Conservation (phyloP, 2,888 invertebrate genomes). For the Imbricaverruca yamaguchii region DNA sequence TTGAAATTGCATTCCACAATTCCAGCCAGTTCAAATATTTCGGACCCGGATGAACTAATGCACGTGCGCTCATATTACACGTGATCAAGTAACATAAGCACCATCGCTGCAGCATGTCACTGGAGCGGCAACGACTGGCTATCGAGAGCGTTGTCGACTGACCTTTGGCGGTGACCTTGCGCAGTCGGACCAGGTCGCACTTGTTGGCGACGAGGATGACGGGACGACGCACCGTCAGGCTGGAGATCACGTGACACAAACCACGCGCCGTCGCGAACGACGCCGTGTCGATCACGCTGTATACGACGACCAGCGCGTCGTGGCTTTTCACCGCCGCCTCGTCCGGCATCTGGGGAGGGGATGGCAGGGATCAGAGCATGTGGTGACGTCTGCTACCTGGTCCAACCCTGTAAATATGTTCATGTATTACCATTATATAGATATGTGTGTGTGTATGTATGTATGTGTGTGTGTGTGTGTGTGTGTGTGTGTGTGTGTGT, state of each 20-base stretch:
- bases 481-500: no score
- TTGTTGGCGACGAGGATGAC: conserved; percentile 42
- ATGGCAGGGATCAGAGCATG: neutral
- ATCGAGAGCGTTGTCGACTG: neutral
- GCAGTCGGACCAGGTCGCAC: conserved; percentile 64
- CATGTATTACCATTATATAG: no score
- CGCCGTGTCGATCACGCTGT: conserved; percentile 82
- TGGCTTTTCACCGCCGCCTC: neutral
- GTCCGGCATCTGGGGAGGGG: neutral
- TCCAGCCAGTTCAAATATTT: no score
- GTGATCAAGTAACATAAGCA: no score
- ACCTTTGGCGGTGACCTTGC: conserved; percentile 47
- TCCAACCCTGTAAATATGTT: no score
- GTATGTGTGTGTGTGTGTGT: no score
- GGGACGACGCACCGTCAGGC: neutral
- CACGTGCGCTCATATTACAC: no score
- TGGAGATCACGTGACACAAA: neutral
- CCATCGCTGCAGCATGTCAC: no score
- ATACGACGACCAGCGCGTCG: conserved; percentile 80
- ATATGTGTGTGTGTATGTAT: no score
- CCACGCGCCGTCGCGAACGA: conserved; percentile 64
- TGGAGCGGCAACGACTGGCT: no score
- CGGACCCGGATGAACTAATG: neutral
- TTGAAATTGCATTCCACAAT: neutral
- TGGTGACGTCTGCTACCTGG: no score